Base-by-base conservation (phyloP, 2,797 vertebrate species). In the Pygocentrus nattereri region DNA sequence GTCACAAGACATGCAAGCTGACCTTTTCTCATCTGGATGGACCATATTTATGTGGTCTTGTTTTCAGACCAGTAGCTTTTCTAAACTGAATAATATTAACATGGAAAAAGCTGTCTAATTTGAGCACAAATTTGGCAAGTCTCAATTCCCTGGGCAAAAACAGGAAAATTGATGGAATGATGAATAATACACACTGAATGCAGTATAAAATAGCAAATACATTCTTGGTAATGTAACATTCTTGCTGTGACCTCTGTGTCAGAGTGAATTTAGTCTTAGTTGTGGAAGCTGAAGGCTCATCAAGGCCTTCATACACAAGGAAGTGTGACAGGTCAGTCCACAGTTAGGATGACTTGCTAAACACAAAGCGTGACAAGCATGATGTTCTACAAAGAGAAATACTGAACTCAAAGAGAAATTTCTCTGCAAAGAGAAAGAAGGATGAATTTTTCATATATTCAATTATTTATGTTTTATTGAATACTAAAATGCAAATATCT, bases 221-320 rank as follows among this genome's bases (percentile, higher is more conserved):
- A 70, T 12, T 5, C 25, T 61, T 47, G 41, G 0, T 25, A 47
- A 13, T 3, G n/a, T 44, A 16, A 18, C 23, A 70, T 50, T 70
- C 16, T 47, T 50, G 68, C 68, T 50, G 68, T 18, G 18, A 6
- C 68, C 8, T 50, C 16, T 19, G 11, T 54, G 49, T 72, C 49
- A 11, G 13, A 30, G 16, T 18, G 47, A 0, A 65, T 72, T 52
- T 30, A 31, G 47, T 50, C 44, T 72, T 31, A 10, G 8, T 11
- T 54, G 49, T 52, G 49, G 25, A 52, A 30, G 47, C 69, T 71
- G 67, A 70, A 70, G 67, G 67, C 41, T 70, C 44, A 50, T 70
- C 52, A 52, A 0, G 18, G 49, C 0, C 50, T 52, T 72, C 7
- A 52, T 19, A 54, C 27, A 4, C 25, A 72, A 50, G 30, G 68